These are phyloP conservation scores for Hypomecis atomaria DNA, from an alignment of 2,888 invertebrate genomes.

Conservation along the genomic window DNA sequence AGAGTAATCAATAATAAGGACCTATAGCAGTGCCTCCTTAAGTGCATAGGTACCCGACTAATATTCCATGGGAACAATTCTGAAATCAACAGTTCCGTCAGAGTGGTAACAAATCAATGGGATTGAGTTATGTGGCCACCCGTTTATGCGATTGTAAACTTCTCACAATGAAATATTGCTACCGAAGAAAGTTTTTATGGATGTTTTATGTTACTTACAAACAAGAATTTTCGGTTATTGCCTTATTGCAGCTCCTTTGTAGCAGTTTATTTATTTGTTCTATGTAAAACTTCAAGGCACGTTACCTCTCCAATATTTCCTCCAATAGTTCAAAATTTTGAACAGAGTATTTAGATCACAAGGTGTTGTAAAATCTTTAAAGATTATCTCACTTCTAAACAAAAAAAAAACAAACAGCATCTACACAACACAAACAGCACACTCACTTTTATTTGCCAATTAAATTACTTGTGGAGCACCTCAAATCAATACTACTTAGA, in stretches of 20 bases:
- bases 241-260: not conserved
- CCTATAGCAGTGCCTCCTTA: not conserved
- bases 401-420: no score
- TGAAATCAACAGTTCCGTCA: slow-evolving; percentile 59
- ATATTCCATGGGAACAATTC: slow-evolving; percentile 51
- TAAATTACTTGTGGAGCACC: no score
- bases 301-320: not conserved
- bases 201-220: slow-evolving; percentile 14
- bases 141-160: slow-evolving; percentile 43
- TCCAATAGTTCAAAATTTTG: no score
- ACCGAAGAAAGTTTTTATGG: slow-evolving; percentile 28
- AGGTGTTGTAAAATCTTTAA: no score
- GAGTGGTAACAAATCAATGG: slow-evolving; percentile 52
- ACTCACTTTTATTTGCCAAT: no score
- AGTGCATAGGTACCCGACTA: slow-evolving; percentile 2
- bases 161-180: slow-evolving; percentile 41
- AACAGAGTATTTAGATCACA: no score
- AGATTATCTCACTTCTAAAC: no score
- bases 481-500: no score
- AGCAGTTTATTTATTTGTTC: not conserved
- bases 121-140: slow-evolving; percentile 39
- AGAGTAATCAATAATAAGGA: no score
- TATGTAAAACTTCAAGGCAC: no score
- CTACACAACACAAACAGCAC: no score
- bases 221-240: slow-evolving; percentile 4